Percentiles rank a stretch among this genome's conserved stretches.
Conservation (phyloP, 2,797 vertebrate species). For the Erithacus rubecula region DNA sequence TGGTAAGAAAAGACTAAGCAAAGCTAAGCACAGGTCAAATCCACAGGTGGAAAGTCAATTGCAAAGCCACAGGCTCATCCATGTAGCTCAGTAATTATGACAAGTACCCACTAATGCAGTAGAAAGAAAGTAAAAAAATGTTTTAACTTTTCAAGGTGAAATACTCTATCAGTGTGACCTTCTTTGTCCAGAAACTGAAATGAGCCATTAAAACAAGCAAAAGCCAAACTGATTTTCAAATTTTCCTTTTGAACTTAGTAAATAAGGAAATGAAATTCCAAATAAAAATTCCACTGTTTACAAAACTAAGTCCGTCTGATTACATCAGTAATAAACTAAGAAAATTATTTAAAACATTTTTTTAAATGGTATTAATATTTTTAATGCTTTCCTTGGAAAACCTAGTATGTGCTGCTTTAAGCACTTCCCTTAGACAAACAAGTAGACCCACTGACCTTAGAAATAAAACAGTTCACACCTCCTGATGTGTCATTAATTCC, state of each 20-base stretch:
- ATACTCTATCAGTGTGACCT: neutral
- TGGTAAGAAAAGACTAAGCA: neutral
- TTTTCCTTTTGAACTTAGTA: constrained; percentile 5
- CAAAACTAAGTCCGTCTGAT: neutral
- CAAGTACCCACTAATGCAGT: neutral
- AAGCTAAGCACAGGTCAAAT: neutral
- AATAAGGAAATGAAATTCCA: constrained; percentile 30
- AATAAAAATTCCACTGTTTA: constrained; percentile 34
- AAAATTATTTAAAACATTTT: neutral
- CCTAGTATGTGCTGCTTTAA: neutral
- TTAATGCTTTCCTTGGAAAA: neutral
- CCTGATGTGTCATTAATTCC: constrained; percentile 39
- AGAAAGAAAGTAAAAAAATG: neutral
- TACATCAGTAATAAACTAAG: neutral
- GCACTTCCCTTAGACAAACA: neutral
- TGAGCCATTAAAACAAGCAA: neutral
- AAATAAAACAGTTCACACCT: constrained; percentile 48
- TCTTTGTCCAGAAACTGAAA: neutral
- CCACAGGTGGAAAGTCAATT: neutral
- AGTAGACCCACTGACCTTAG: neutral
- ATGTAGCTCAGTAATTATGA: neutral
- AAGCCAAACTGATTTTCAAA: neutral
- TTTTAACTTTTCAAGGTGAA: neutral
- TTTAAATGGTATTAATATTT: neutral
- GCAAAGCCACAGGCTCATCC: neutral